Conservation (phyloP, 2,888 invertebrate species). For the Matsumyia berberina region DNA sequence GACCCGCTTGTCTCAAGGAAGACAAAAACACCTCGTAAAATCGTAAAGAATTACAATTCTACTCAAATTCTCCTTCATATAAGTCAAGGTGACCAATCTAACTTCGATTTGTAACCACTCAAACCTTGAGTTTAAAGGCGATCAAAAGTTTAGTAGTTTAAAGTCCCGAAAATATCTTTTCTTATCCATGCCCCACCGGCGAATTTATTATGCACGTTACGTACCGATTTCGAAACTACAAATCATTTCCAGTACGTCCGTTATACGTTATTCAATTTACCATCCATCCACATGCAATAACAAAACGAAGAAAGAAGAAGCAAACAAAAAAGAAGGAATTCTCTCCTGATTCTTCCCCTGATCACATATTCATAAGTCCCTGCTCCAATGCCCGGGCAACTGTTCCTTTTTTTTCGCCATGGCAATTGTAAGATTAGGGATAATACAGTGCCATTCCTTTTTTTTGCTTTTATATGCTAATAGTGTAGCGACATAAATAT, state of each 20-base stretch:
- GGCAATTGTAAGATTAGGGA: constrained; percentile 56
- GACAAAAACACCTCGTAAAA: too few species aligned
- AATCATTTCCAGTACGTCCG: constrained; percentile 59
- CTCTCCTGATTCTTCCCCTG: constrained; percentile 43
- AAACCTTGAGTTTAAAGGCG: too few species aligned
- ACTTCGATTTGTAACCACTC: too few species aligned
- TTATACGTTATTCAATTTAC: constrained; percentile 60
- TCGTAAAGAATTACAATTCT: too few species aligned
- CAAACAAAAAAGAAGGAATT: constrained; percentile 18
- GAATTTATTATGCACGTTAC: not conserved
- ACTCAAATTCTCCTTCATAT: too few species aligned
- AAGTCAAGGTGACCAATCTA: too few species aligned
- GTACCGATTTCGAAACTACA: constrained; percentile 43
- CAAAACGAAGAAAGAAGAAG: too few species aligned
- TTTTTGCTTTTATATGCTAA: constrained; percentile 64
- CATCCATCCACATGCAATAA: constrained; percentile 30
- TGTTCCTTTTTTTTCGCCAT: constrained; percentile 21
- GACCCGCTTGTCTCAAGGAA: too few species aligned
- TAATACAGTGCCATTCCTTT: constrained; percentile 50
- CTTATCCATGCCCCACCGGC: not conserved
- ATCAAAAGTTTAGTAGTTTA: not conserved
- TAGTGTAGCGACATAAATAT: constrained; percentile 74
- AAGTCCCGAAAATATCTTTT: not conserved
- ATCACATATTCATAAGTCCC: constrained; percentile 73
- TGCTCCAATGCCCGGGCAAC: not conserved